Evolutionary conservation across 1,140 invertebrate species (phyloP), one percentile per base, ranked within the genome.

Genomic region (Dendroctonus ponderosae): DNA sequence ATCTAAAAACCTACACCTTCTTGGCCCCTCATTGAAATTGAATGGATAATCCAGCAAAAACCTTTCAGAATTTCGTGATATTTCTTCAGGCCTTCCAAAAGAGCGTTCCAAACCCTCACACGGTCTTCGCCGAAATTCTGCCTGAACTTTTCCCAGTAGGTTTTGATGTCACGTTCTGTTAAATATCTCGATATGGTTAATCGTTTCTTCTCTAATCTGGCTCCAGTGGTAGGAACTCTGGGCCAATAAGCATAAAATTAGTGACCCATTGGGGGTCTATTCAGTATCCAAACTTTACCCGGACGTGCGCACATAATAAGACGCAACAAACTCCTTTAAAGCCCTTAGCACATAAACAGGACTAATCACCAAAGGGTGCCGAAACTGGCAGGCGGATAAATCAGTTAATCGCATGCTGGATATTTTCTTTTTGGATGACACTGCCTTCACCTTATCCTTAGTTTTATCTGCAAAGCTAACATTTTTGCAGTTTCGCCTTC

Each of bases 41-140:
- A 6, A 12, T 6, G 7, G 15, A 4, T 12, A 2, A n/a, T 51
- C 11, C 50, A 56, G 9, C 38, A 44, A 15, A 12, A 61, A 77
- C 76, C 76, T 68, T 75, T 76, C 26, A 78, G 63, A 5, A 78
- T 71, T 42, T 79, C 76, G 54, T 82, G 78, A 77, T 86, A 86
- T 70, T 82, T 84, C 41, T 81, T 79, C 14, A 86, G 70, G 9
- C 82, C 84, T 40, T 80, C 74, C 1, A 82, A 63, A 38, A 86
- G 72, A 26, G 79, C 80, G 65, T 84, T 79, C 85, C 85, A 86
- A 2, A 85, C 58, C 65, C 80, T 76, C 67, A 82, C 79, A 59
- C 79, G 80, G 3, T 81, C 73, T 5, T 73, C 42, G 4, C 78
- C 71, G 70, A 85, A 84, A 52, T 82, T 76, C 38, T 60, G 67